A percentile compares a stretch with the other conserved stretches of the same genome.
phyloP scores from a whole-genome alignment of 2,113 vertebrate species.

The Elgaria multicarinata region DNA sequence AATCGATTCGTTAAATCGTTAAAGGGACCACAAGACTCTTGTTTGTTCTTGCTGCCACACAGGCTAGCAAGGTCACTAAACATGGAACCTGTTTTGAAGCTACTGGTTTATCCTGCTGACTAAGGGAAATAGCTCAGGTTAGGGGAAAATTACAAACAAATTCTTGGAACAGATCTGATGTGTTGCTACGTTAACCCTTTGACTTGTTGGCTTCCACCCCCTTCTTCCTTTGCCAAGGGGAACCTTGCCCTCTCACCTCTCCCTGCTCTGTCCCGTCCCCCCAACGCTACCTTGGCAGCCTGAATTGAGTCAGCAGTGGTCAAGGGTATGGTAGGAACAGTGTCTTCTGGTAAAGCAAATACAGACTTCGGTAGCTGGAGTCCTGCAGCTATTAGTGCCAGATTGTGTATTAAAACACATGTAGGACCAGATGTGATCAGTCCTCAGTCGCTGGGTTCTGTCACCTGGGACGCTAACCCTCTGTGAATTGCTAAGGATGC shows the following conservation, averaged over 20 bases:
- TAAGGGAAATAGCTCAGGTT: background rate
- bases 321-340: background rate
- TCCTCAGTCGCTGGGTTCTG: background rate
- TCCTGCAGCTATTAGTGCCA: background rate
- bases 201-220: background rate
- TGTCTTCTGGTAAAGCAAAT: background rate
- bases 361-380: background rate
- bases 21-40: no score
- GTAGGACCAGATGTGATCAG: background rate
- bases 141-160: background rate
- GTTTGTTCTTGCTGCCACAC: no score
- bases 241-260: background rate
- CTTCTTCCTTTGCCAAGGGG: background rate
- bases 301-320: background rate
- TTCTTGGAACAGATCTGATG: background rate
- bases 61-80: no score
- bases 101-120: background rate
- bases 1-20: no score
- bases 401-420: background rate
- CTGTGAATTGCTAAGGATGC: background rate
- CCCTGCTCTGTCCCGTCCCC: background rate
- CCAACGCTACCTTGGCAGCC: background rate
- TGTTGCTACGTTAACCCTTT: background rate
- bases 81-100: background rate
- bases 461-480: no score